phyloP scores from a whole-genome alignment of 2,888 invertebrate species.

The Hoplodrina blanda region DNA sequence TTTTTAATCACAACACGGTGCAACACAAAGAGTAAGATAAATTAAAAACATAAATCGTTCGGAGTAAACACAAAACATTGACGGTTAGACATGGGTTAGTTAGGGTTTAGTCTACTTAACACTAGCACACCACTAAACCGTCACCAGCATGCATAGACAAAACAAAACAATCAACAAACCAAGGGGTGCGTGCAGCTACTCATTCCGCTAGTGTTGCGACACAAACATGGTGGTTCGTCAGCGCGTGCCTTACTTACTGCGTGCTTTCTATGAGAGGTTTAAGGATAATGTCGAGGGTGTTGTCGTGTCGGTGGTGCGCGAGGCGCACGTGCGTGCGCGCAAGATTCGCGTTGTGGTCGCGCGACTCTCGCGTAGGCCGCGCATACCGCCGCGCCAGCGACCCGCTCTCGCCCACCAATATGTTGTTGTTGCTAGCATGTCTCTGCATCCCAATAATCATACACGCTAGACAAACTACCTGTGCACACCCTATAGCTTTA shows the following conservation, averaged over 20 bases:
- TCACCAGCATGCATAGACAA: constrained; percentile 80
- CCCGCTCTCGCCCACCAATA: constrained; percentile 88
- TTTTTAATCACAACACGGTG: constrained; percentile 66
- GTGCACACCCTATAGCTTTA: constrained; percentile 74
- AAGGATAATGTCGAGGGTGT: constrained; percentile 90
- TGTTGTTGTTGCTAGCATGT: constrained; percentile 91
- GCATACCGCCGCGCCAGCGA: constrained; percentile 87
- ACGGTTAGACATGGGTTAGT: constrained; percentile 77
- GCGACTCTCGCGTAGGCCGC: constrained; percentile 81
- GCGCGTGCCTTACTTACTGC: constrained; percentile 88
- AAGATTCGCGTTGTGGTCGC: constrained; percentile 85
- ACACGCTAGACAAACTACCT: constrained; percentile 85
- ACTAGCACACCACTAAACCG: constrained; percentile 69
- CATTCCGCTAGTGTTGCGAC: constrained; percentile 86
- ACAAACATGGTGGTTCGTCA: constrained; percentile 75
- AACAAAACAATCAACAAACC: constrained; percentile 78
- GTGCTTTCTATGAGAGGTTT: constrained; percentile 91
- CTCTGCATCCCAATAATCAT: constrained; percentile 89
- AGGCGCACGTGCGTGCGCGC: constrained; percentile 85
- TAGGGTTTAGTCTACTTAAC: constrained; percentile 74
- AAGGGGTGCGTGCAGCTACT: constrained; percentile 85
- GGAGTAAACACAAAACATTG: constrained; percentile 65
- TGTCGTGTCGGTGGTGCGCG: constrained; percentile 85
- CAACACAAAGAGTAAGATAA: constrained; percentile 62
- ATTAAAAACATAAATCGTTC: constrained; percentile 58